Percentiles rank a stretch among this genome's conserved stretches.
Conservation (phyloP, 2,888 invertebrate species). For the Stenodera caucasica region DNA sequence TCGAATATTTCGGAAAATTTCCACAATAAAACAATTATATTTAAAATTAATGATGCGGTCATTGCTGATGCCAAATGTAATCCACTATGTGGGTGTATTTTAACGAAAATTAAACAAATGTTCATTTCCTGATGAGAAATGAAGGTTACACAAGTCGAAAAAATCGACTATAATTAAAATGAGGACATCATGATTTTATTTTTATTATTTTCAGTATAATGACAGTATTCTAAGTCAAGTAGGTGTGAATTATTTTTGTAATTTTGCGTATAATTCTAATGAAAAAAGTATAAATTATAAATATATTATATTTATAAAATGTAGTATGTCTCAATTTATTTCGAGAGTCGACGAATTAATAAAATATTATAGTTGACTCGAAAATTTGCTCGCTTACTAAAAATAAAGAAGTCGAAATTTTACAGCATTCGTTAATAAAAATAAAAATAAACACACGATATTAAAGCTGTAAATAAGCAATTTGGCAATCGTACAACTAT, state of each 20-base stretch:
- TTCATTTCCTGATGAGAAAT: constrained; percentile 4
- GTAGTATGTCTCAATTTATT: constrained; percentile 15
- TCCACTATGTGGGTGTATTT: constrained; percentile 11
- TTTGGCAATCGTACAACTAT: constrained; percentile 43
- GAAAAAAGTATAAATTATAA: background rate
- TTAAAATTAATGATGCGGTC: constrained; percentile 25
- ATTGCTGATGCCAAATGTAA: constrained; percentile 24
- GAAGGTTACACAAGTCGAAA: background rate
- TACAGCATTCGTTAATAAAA: constrained; percentile 37
- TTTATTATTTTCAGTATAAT: background rate
- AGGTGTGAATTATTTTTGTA: background rate
- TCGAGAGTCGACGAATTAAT: constrained; percentile 32
- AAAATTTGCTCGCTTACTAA: constrained; percentile 37
- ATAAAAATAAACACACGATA: constrained; percentile 35
- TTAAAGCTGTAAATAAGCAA: constrained; percentile 42
- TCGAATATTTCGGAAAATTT: no score
- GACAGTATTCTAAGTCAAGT: background rate
- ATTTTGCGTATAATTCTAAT: background rate
- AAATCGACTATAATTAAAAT: constrained; percentile 4
- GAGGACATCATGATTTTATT: background rate
- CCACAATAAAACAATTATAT: background rate
- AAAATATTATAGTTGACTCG: constrained; percentile 33
- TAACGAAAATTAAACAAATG: constrained; percentile 7
- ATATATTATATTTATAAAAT: background rate
- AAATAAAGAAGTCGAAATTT: constrained; percentile 39